A percentile compares a stretch with the other conserved stretches of the same genome.
phyloP scores from a whole-genome alignment of 2,888 invertebrate genomes.

The Philhelius pedissequus region DNA sequence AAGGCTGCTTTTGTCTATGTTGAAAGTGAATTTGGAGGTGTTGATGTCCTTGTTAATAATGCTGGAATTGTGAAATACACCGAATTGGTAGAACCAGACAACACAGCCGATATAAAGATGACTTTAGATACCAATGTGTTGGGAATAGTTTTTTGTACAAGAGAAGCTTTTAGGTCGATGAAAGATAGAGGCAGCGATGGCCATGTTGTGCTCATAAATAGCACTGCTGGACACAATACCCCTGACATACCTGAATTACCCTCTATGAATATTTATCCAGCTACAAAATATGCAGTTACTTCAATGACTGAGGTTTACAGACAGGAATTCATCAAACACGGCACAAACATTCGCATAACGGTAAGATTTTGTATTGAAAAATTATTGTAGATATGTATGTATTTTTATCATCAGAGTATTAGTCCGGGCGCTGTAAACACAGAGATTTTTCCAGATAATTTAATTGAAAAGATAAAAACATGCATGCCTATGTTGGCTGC shows the following conservation, averaged over 20 bases:
- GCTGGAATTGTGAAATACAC: slow-evolving; percentile 78
- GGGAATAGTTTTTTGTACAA: slow-evolving; percentile 77
- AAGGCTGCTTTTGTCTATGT: slow-evolving; percentile 79
- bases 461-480: slow-evolving; percentile 74
- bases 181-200: slow-evolving; percentile 75
- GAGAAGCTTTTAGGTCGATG: slow-evolving; percentile 79
- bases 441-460: slow-evolving; percentile 76
- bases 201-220: slow-evolving; percentile 78
- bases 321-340: slow-evolving; percentile 75
- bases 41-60: slow-evolving; percentile 81
- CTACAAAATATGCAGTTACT: slow-evolving; percentile 75
- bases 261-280: slow-evolving; percentile 73
- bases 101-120: slow-evolving; percentile 49
- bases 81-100: slow-evolving; percentile 42
- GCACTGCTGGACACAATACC: slow-evolving; percentile 70
- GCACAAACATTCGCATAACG: slow-evolving; percentile 71
- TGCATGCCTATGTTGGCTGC: slow-evolving; percentile 74
- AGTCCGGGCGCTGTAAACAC: slow-evolving; percentile 77
- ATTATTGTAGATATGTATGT: too few relatives aligned
- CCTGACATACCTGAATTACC: slow-evolving; percentile 57
- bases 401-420: slow-evolving; percentile 73
- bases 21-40: slow-evolving; percentile 79
- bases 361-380: slow-evolving; percentile 3
- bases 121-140: slow-evolving; percentile 78
- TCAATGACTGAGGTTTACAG: slow-evolving; percentile 77